Evolutionary conservation across 2,797 vertebrate species (phyloP).

Genomic region (Hylomyscus alleni): DNA sequence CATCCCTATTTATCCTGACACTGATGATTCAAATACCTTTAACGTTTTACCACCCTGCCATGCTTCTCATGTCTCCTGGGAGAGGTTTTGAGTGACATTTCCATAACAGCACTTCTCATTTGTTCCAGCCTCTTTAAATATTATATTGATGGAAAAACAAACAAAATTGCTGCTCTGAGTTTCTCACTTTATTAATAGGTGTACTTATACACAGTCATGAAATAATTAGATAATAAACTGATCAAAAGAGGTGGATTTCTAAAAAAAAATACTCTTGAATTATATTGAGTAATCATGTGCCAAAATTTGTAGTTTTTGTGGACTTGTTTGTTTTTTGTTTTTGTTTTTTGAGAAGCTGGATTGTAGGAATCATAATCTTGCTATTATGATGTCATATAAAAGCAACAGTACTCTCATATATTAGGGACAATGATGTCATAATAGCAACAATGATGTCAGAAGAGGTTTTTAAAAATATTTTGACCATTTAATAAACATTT

Average conservation of each 20-base stretch:
- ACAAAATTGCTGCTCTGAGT: background rate
- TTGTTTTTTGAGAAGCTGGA: background rate
- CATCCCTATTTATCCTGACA: background rate
- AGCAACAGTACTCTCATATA: background rate
- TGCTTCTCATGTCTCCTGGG: background rate
- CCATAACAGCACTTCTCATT: background rate
- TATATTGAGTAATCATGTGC: background rate
- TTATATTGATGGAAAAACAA: slow-evolving; percentile 38
- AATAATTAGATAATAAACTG: slow-evolving; percentile 20
- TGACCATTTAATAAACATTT: slow-evolving; percentile 7
- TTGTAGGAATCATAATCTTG: background rate
- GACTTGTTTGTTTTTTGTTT: background rate
- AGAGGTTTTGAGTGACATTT: slow-evolving; percentile 25
- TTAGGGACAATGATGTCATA: background rate
- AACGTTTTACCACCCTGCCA: background rate
- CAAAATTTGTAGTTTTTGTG: slow-evolving; percentile 27
- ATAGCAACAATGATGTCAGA: background rate
- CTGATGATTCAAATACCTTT: background rate
- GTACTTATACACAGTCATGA: background rate
- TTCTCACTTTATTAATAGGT: slow-evolving; percentile 12
- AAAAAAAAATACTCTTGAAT: slow-evolving; percentile 4
- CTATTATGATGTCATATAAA: background rate
- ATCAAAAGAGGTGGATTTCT: background rate
- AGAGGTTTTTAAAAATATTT: background rate
- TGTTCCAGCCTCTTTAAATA: background rate